A percentile compares a stretch with the other conserved stretches of the same genome.
These are phyloP conservation scores for Encarsia formosa DNA, from an alignment of 2,888 invertebrate genomes.

Conservation along the genomic window DNA sequence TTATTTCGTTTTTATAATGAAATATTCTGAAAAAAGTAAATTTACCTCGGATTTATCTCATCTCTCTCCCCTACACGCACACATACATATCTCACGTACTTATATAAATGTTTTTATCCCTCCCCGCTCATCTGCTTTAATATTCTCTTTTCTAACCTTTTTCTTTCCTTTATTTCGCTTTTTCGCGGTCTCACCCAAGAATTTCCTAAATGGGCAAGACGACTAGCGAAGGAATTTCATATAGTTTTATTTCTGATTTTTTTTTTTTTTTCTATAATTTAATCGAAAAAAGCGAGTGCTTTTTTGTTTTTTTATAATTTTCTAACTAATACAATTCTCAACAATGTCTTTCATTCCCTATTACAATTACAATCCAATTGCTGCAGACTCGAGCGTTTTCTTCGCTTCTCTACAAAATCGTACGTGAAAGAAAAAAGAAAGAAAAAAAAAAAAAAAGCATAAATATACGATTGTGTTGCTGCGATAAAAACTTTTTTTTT, in stretches of 20 bases:
- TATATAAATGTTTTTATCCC: constrained; percentile 8
- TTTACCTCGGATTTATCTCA: background rate
- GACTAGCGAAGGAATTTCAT: constrained; percentile 28
- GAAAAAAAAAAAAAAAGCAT: constrained; percentile 1
- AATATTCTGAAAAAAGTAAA: constrained; percentile 20
- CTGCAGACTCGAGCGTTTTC: constrained; percentile 15
- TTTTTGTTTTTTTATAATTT: constrained; percentile 13
- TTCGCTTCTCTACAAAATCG: constrained; percentile 7
- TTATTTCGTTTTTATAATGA: constrained; percentile 19
- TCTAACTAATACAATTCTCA: constrained; percentile 28
- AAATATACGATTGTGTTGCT: constrained; percentile 13
- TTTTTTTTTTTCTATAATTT: constrained; percentile 4
- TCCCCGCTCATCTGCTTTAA: constrained; percentile 15
- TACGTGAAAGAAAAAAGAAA: constrained; percentile 18
- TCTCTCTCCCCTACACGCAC: background rate
- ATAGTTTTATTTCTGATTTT: constrained; percentile 9
- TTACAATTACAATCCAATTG: constrained; percentile 20
- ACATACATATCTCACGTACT: constrained; percentile 2
- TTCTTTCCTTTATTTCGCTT: constrained; percentile 24
- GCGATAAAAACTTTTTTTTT: constrained; percentile 14
- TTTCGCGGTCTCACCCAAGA: constrained; percentile 21
- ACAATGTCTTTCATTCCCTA: constrained; percentile 26
- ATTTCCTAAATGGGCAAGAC: constrained; percentile 16
- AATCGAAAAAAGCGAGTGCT: constrained; percentile 11
- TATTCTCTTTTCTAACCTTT: constrained; percentile 24